A percentile compares a stretch with the other conserved stretches of the same genome.
Evolutionary conservation across 2,113 vertebrate genomes (phyloP).

Genomic region (Hirundichthys speculiger): DNA sequence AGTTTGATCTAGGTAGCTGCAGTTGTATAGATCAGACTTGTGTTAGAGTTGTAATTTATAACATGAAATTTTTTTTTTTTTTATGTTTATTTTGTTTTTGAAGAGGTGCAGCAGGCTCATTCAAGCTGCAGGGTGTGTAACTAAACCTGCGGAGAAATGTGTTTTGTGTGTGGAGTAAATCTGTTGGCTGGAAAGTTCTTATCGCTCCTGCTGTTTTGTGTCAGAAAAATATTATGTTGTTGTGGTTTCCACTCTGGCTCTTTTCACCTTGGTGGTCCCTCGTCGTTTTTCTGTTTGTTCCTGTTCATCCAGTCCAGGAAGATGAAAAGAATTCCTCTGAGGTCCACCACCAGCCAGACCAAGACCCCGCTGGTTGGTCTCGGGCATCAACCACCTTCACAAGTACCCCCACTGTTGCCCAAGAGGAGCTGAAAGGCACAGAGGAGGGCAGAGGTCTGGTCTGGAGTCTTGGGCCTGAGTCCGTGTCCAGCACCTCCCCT

Average conservation of each 20-base stretch:
- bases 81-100: slow-evolving; percentile 15
- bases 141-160: slow-evolving; percentile 5
- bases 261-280: slow-evolving; percentile 30
- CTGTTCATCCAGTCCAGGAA: slow-evolving; percentile 67
- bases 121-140: not conserved
- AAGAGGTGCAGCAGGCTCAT: not conserved
- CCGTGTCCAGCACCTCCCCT: slow-evolving; percentile 35
- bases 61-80: not conserved
- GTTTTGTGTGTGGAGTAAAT: slow-evolving; percentile 25
- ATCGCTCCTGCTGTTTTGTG: slow-evolving; percentile 25
- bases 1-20: slow-evolving; percentile 19
- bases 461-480: not conserved
- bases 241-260: slow-evolving; percentile 48
- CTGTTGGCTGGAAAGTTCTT: slow-evolving; percentile 52
- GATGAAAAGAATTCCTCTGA: slow-evolving; percentile 58
- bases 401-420: slow-evolving; percentile 19
- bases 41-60: not conserved
- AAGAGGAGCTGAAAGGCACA: slow-evolving; percentile 9
- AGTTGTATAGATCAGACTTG: slow-evolving; percentile 20
- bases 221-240: slow-evolving; percentile 29
- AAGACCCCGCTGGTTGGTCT: slow-evolving; percentile 4
- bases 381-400: slow-evolving; percentile 43
- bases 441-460: slow-evolving; percentile 24
- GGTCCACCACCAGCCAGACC: slow-evolving; percentile 22
- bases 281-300: slow-evolving; percentile 58